Evolutionary conservation across 2,113 vertebrate genomes (phyloP), one percentile per base, ranked within the genome.

Genomic region (Pristiophorus japonicus): DNA sequence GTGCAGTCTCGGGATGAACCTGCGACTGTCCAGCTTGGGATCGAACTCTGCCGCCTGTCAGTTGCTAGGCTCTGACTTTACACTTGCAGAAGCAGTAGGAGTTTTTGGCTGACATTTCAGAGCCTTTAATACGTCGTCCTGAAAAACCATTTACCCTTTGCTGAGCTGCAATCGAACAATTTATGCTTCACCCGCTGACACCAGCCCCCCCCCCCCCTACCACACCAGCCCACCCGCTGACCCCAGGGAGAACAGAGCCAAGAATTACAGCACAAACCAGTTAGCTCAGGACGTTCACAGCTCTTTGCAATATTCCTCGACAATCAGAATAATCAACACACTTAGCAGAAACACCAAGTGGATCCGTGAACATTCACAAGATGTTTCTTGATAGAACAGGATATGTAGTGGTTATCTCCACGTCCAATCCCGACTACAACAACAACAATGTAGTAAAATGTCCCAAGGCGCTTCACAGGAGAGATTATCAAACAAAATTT

Each of bases 81-180:
- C 16, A 10, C 12, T 65, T n/a, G 16, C 34, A 93, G 59, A 65
- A 65, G 62, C n/a, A 63, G 59, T 63, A 65, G 59, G 14, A 22
- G 5, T 90, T 90, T 87, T 93, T 93, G 90, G 90, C 90, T 93
- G 90, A 93, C 90, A 93, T 93, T 90, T 90, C 87, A 0, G 27
- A 59, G 55, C 8, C 47, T 59, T 63, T 93, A 42, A 63, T 42
- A 7, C 8, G 30, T 20, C 55, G 38, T 27, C 14, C 30, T 63
- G 59, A 63, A 38, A 93, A 38, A 12, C 34, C 14, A 84, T 84
- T 84, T 20, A 84, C 16, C 78, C 42, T n/a, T 42, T 16, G 38
- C 42, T 30, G 30, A 42, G 78, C 38, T 18, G n/a, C 38, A 27
- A 84, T 18, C 20, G 51, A 88, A 6, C 30, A 59, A 90, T 63